A percentile compares a stretch with the other conserved stretches of the same genome.
These are phyloP conservation scores for Madoqua kirkii DNA, from an alignment of 2,113 vertebrate species.

Conservation along the genomic window DNA sequence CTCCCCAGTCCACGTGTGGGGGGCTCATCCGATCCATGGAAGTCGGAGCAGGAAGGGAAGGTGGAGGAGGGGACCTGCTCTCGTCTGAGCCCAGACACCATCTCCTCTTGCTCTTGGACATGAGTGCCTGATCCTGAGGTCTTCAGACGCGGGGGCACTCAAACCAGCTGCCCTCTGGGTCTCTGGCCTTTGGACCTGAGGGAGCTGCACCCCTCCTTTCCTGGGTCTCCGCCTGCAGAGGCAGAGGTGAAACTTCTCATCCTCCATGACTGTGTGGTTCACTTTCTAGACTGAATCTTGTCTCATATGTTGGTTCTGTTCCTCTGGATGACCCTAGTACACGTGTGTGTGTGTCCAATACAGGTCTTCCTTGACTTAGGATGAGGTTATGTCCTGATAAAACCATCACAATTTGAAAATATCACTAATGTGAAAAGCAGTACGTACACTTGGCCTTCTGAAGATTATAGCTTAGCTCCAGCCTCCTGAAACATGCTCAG, in stretches of 20 bases:
- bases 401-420: background rate
- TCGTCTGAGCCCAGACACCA: background rate
- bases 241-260: background rate
- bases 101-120: background rate
- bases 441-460: background rate
- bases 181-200: background rate
- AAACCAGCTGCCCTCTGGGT: background rate
- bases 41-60: background rate
- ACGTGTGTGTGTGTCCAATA: background rate
- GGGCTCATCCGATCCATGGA: background rate
- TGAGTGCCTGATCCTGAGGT: background rate
- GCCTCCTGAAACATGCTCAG: fast-evolving
- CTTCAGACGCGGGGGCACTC: too few species aligned
- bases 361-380: background rate
- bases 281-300: background rate
- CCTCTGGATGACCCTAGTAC: background rate
- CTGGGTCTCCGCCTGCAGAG: background rate
- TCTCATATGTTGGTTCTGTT: background rate
- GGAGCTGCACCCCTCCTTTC: background rate
- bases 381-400: background rate
- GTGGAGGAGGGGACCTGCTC: too few species aligned
- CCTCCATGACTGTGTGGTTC: background rate
- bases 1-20: background rate
- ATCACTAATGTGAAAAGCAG: background rate
- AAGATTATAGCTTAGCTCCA: background rate